Conservation (phyloP, 2,113 vertebrate species). For the Albula goreensis region DNA sequence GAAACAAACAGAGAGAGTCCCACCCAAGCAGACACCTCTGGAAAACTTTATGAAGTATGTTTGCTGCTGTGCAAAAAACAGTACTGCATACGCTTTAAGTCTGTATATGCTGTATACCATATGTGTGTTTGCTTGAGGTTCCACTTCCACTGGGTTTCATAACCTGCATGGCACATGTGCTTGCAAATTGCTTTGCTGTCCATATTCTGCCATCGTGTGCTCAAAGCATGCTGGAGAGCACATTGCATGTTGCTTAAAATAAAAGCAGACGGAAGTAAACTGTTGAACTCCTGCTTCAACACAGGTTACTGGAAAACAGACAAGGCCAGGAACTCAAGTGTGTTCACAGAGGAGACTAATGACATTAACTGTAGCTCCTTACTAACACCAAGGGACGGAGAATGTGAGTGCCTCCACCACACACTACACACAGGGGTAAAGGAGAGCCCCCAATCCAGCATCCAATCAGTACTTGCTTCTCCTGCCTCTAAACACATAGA, state of each 20-base stretch:
- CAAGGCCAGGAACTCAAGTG: constrained; percentile 86
- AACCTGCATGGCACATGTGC: neutral
- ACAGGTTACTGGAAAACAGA: constrained; percentile 99
- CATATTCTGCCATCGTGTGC: neutral
- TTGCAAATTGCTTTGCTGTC: neutral
- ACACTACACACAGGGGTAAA: constrained; percentile 6
- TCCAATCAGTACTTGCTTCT: neutral
- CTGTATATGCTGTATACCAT: neutral
- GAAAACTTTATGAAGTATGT: neutral
- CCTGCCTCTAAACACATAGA: no score
- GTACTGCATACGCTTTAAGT: no score
- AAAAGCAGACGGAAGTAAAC: constrained; percentile 17
- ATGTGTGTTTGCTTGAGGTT: neutral
- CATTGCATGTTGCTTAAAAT: constrained; percentile 18
- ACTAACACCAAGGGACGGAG: constrained; percentile 94
- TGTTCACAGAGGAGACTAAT: constrained; percentile 85
- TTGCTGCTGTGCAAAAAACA: neutral
- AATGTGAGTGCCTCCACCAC: constrained; percentile 91
- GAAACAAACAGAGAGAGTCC: neutral
- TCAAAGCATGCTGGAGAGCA: constrained; percentile 10
- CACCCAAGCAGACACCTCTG: neutral
- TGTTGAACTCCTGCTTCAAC: constrained; percentile 71
- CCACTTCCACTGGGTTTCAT: neutral
- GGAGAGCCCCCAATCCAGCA: neutral
- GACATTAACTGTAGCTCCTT: constrained; percentile 92